A percentile compares a stretch with the other conserved stretches of the same genome.
These are phyloP conservation scores for Chaenogobius annularis DNA, from an alignment of 2,113 vertebrate genomes.

Conservation along the genomic window DNA sequence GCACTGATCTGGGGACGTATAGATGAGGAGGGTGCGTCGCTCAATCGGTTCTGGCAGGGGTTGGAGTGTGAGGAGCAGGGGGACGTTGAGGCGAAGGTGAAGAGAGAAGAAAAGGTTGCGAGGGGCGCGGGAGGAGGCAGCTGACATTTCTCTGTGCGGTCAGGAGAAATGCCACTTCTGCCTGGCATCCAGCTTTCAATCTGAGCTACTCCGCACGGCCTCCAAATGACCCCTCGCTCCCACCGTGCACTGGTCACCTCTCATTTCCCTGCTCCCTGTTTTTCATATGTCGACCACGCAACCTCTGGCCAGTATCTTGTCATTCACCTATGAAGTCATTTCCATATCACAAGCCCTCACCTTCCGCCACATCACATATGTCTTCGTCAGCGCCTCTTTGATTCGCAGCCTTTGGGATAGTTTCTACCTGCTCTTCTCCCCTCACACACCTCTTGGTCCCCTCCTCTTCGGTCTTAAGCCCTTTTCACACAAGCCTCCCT, in stretches of 20 bases:
- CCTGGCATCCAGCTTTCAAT: conserved; percentile 62
- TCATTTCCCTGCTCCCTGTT: conserved; percentile 37
- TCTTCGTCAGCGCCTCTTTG: conserved; percentile 58
- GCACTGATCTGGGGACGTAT: conserved; percentile 52
- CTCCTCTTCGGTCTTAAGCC: conserved; percentile 14
- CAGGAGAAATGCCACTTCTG: conserved; percentile 63
- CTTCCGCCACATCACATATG: conserved; percentile 34
- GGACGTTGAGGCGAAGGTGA: conserved; percentile 57
- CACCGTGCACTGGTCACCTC: conserved; percentile 29
- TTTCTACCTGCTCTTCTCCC: conserved; percentile 33
- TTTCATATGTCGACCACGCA: conserved; percentile 38
- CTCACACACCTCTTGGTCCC: conserved; percentile 39
- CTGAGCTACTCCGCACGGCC: conserved; percentile 22
- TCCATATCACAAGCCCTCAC: conserved; percentile 64
- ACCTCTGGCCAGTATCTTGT: conserved; percentile 52
- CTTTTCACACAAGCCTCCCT: background rate
- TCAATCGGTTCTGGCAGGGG: conserved; percentile 52
- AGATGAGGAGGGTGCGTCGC: conserved; percentile 41
- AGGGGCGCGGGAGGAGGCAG: conserved; percentile 41
- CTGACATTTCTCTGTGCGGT: conserved; percentile 68
- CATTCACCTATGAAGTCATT: conserved; percentile 47
- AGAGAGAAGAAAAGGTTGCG: conserved; percentile 65
- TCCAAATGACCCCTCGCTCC: conserved; percentile 34
- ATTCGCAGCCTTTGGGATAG: conserved; percentile 40
- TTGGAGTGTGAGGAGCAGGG: conserved; percentile 57